Conservation (phyloP, 2,888 invertebrate species). For the Ptychoptera contaminata region DNA sequence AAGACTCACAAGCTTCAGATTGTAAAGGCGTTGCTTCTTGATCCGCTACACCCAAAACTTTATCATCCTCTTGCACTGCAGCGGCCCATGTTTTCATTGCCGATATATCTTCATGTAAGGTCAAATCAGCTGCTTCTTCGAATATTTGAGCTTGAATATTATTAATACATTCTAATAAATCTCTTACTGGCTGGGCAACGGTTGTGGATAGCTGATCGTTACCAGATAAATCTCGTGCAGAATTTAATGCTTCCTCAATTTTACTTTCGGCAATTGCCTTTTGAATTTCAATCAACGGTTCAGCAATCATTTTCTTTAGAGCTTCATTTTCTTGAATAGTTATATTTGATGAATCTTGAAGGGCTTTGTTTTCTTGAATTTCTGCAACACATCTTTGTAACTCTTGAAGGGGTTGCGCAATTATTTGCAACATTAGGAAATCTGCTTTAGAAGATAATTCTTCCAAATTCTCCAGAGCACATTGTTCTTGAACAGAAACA, state of each 20-base stretch:
- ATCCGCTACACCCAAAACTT: neutral
- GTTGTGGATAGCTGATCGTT: neutral
- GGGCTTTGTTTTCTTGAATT: constrained; percentile 18
- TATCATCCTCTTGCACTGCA: neutral
- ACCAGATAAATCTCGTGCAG: neutral
- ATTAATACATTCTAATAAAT: constrained; percentile 20
- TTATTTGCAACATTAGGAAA: constrained; percentile 15
- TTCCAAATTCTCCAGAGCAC: constrained; percentile 14
- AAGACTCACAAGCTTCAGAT: neutral
- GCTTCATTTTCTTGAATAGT: neutral
- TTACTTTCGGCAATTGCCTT: neutral
- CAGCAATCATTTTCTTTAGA: neutral
- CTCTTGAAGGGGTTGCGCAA: constrained; percentile 21
- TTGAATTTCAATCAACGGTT: neutral
- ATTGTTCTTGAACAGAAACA: constrained; percentile 16
- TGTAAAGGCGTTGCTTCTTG: neutral
- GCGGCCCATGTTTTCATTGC: constrained; percentile 39
- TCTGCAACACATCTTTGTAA: constrained; percentile 21
- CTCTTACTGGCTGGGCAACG: constrained; percentile 12
- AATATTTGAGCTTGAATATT: constrained; percentile 21
- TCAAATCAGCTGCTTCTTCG: constrained; percentile 36
- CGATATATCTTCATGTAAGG: constrained; percentile 41
- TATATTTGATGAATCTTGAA: neutral
- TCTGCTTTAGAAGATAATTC: neutral
- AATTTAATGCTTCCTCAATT: neutral